Evolutionary conservation across 2,888 invertebrate genomes (phyloP).

Genomic region (Iphiclides podalirius): DNA sequence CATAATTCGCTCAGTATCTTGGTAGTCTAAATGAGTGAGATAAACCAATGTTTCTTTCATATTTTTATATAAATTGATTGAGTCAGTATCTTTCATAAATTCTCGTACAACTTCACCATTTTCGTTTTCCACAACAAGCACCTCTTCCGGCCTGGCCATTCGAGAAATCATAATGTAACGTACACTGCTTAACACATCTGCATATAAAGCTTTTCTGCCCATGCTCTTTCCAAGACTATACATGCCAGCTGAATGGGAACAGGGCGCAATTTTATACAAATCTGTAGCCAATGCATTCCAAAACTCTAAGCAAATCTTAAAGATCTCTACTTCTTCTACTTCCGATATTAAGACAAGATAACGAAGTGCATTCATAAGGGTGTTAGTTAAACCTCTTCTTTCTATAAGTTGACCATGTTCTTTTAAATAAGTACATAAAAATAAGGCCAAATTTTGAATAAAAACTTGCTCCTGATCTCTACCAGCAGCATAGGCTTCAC

Average conservation of each 20-base stretch:
- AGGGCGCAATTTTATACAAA: constrained; percentile 93
- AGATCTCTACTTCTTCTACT: constrained; percentile 99
- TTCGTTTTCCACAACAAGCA: constrained; percentile 99
- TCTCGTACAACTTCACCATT: constrained; percentile 99
- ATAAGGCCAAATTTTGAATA: constrained; percentile 98
- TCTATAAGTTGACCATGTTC: constrained; percentile 96
- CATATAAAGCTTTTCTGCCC: constrained; percentile 86
- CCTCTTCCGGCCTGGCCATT: constrained; percentile 99
- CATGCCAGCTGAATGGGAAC: constrained; percentile 72
- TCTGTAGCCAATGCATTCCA: constrained; percentile 97
- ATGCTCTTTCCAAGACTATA: constrained; percentile 64
- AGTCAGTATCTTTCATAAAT: constrained; percentile 99
- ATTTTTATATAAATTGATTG: constrained; percentile 99
- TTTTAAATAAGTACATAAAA: constrained; percentile 97
- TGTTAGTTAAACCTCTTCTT: constrained; percentile 87
- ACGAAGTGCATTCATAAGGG: constrained; percentile 89
- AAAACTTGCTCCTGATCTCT: constrained; percentile 99
- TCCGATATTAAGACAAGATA: constrained; percentile 96
- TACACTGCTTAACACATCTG: constrained; percentile 91
- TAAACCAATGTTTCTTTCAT: constrained; percentile 99
- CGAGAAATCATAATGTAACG: constrained; percentile 99
- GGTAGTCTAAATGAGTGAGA: constrained; percentile 98
- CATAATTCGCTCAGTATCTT: constrained; percentile 99
- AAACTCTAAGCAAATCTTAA: constrained; percentile 99
- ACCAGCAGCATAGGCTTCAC: constrained; percentile 95